These are phyloP conservation scores for Virgularia gustaviana DNA, from an alignment of 92 coral and sea anemone genomes.

Conservation along the genomic window DNA sequence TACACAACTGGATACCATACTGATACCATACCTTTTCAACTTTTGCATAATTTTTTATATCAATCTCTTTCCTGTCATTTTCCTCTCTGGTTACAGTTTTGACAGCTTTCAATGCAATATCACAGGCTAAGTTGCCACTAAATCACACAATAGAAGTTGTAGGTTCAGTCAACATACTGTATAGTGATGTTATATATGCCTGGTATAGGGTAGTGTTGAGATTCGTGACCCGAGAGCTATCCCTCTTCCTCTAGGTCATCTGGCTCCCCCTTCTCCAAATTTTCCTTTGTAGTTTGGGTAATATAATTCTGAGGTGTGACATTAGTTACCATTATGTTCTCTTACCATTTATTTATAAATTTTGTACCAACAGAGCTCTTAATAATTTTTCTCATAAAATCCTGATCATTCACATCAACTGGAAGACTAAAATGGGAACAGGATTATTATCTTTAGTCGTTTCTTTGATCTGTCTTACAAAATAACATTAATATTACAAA, in stretches of 20 bases:
- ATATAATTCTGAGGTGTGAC: not conserved
- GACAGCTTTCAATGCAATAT: constrained; percentile 97
- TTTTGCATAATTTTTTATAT: constrained; percentile 96
- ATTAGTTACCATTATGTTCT: not conserved
- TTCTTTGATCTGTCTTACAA: not conserved
- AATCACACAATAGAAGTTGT: no score
- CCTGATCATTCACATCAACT: constrained; percentile 80
- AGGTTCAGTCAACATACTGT: no score
- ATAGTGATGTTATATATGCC: no score
- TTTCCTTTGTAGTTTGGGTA: no score
- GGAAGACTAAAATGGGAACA: constrained; percentile 62
- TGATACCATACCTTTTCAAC: constrained; percentile 77
- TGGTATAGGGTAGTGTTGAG: no score
- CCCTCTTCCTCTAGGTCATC: no score
- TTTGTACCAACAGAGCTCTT: constrained; percentile 95
- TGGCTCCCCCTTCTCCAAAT: no score
- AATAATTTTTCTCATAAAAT: constrained; percentile 89
- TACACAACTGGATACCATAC: not conserved
- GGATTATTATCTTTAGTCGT: no score
- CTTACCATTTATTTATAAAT: constrained; percentile 91
- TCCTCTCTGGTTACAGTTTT: constrained; percentile 76
- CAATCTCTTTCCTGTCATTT: constrained; percentile 93
- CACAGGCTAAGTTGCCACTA: constrained; percentile 95
- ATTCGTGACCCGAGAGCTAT: no score
- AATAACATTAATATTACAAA: not conserved